Percentiles rank a stretch among this genome's conserved stretches.
These are phyloP conservation scores for Tinea pellionella DNA, from an alignment of 2,888 invertebrate genomes.

Conservation along the genomic window DNA sequence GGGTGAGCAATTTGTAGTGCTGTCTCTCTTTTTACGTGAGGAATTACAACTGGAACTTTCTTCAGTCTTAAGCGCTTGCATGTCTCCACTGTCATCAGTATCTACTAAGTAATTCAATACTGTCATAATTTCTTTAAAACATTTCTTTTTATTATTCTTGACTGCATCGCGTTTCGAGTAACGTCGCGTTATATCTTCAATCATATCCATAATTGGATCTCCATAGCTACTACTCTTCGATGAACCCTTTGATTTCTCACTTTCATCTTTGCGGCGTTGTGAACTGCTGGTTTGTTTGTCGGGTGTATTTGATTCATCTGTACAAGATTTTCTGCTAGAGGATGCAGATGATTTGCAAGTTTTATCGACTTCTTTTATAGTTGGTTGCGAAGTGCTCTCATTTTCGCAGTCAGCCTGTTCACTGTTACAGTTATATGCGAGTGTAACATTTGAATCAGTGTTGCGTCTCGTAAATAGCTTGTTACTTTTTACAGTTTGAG, in stretches of 20 bases:
- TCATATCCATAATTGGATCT: conserved; percentile 44
- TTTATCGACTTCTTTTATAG: background rate
- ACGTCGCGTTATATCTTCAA: conserved; percentile 52
- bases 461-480: conserved; percentile 9
- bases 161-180: conserved; percentile 47
- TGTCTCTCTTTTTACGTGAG: background rate
- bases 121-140: conserved; percentile 51
- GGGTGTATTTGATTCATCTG: background rate
- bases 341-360: background rate
- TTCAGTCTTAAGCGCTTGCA: conserved; percentile 13
- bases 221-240: conserved; percentile 14
- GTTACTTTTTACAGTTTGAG: background rate
- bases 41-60: background rate
- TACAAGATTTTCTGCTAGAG: background rate
- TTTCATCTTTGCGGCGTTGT: background rate
- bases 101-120: conserved; percentile 53
- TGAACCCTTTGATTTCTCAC: background rate
- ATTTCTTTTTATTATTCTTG: conserved; percentile 45
- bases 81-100: conserved; percentile 39
- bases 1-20: conserved; percentile 8
- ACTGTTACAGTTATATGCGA: background rate
- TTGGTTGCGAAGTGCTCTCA: background rate
- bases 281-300: background rate
- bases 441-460: conserved; percentile 9
- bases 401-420: background rate